Conservation (phyloP, 1,140 invertebrate genomes). For the Pectinophora gossypiella region DNA sequence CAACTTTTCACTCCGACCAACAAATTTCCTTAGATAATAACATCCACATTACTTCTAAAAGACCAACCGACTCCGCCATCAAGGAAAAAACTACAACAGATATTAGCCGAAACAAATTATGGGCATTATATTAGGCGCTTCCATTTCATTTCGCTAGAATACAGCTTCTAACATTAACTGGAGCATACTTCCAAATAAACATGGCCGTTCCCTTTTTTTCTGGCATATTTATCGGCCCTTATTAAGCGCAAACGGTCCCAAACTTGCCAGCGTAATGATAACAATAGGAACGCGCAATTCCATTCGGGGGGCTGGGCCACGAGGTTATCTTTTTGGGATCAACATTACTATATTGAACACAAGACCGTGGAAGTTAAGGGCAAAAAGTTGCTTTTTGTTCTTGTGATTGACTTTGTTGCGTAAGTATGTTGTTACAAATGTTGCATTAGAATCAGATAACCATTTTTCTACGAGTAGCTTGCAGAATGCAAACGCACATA, state of each 20-base stretch:
- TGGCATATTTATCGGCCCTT: conserved; percentile 24
- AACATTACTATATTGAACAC: too few relatives aligned
- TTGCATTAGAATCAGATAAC: too few relatives aligned
- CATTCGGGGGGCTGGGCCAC: conserved; percentile 10
- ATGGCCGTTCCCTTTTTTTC: conserved; percentile 16
- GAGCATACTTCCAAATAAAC: conserved; percentile 11
- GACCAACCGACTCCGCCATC: not conserved
- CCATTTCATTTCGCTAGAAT: not conserved
- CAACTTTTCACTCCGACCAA: too few relatives aligned
- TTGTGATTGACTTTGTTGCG: too few relatives aligned
- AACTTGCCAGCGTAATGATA: conserved; percentile 23
- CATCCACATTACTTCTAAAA: not conserved
- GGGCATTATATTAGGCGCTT: not conserved
- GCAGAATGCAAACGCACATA: too few relatives aligned
- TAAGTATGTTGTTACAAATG: too few relatives aligned
- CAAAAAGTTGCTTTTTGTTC: too few relatives aligned
- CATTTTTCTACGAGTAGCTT: too few relatives aligned
- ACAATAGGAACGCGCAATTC: conserved; percentile 16
- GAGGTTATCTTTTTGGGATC: too few relatives aligned
- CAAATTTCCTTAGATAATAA: too few relatives aligned
- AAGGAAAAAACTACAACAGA: not conserved
- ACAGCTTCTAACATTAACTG: not conserved
- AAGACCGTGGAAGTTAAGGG: too few relatives aligned
- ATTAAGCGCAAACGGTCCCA: conserved; percentile 20
- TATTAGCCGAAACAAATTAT: not conserved